A percentile compares a stretch with the other conserved stretches of the same genome.
phyloP scores from a whole-genome alignment of 53 echinoderm and acorn worm species.

The Holothuria leucospilota region DNA sequence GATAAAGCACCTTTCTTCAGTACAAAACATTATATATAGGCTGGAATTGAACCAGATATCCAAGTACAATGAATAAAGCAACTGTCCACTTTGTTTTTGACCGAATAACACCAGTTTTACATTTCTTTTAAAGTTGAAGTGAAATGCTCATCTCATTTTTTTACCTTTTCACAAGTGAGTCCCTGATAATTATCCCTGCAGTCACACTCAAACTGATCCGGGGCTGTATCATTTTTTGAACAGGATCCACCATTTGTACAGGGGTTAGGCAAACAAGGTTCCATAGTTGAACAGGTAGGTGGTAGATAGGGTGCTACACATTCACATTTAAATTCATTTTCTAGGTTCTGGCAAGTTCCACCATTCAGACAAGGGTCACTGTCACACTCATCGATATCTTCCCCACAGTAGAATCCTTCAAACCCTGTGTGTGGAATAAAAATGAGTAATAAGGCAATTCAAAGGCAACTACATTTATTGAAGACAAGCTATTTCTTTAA shows the following conservation, averaged over 20 bases:
- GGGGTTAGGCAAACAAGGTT: slow-evolving; percentile 60
- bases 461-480: too few relatives aligned
- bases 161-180: slow-evolving; percentile 70
- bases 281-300: slow-evolving; percentile 39
- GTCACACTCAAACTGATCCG: slow-evolving; percentile 20
- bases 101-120: too few relatives aligned
- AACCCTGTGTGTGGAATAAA: slow-evolving; percentile 61
- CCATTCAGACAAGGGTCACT: slow-evolving; percentile 54
- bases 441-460: background rate
- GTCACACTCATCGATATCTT: slow-evolving; percentile 75
- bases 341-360: slow-evolving; percentile 70
- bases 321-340: slow-evolving; percentile 71
- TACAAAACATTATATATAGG: too few relatives aligned
- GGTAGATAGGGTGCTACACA: slow-evolving; percentile 65
- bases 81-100: too few relatives aligned
- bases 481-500: too few relatives aligned
- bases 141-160: too few relatives aligned
- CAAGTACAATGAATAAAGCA: too few relatives aligned
- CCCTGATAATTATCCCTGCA: slow-evolving; percentile 71
- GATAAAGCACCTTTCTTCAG: too few relatives aligned
- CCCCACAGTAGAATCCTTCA: slow-evolving; percentile 69
- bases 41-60: too few relatives aligned
- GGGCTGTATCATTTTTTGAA: slow-evolving; percentile 14
- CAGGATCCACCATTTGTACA: slow-evolving; percentile 77
- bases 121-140: too few relatives aligned